Evolutionary conservation across 2,888 invertebrate species (phyloP), one percentile per base, ranked within the genome.

Genomic region (Eupithecia vulgata): DNA sequence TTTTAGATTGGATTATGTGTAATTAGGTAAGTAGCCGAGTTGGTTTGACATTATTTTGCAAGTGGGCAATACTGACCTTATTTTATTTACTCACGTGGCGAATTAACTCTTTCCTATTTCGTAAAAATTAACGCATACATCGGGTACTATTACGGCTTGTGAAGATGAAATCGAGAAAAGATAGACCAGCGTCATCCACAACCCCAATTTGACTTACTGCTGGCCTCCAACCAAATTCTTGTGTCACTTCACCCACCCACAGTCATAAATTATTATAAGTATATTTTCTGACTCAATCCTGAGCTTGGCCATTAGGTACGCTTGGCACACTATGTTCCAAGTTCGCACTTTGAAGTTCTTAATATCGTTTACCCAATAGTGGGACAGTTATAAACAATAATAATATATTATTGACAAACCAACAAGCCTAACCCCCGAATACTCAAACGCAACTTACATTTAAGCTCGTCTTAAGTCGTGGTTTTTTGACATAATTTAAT

Each of bases 1-100:
- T 64, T 64, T 64, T 64, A 35, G 62, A 64, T 64, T 64, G 62
- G 62, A 17, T 35, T 35, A 17, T 17, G 0, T 52, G 57, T 25
- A 21, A 25, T 21, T 25, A 57, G 21, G 7, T 48, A n/a, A 3
- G 57, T 57, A 57, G 12, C 21, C 5, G 57, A 4, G 25, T 57
- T 57, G 21, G 25, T 57, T 57, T 21, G 12, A 25, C 25, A 57
- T 57, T 57, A 25, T 52, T 21, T 52, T 13, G 57, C 25, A 52
- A 52, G 12, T 48, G 7, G 8, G 12, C 10, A 21, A 57, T 57
- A 25, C 13, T 57, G 48, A 48, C 10, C 48, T 7, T 45, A 48
- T 57, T 57, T 57, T 12, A 57, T 25, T 25, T 0, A 12, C 12
- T 57, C 21, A 25, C 13, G 13, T 25, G 21, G 12, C 5, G 25